phyloP scores from a whole-genome alignment of 2,797 vertebrate species.

The Sphenopsis melanotis region DNA sequence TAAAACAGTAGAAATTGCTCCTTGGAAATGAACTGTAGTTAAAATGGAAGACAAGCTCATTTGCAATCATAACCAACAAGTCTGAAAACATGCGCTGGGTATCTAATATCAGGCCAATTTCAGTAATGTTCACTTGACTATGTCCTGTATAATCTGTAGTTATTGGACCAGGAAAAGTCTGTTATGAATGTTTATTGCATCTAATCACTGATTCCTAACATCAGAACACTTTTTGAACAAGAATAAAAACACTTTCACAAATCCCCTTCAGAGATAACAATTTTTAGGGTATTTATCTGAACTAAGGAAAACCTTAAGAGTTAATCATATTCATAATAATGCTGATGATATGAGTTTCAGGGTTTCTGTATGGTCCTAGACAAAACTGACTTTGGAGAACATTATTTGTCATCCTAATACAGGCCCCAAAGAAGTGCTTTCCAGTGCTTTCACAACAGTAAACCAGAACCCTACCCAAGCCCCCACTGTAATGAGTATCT shows the following conservation, averaged over 20 bases:
- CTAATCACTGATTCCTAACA: background rate
- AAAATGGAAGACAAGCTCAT: constrained; percentile 13
- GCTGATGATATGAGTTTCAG: background rate
- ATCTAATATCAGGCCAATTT: constrained; percentile 7
- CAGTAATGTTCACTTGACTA: background rate
- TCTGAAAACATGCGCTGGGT: background rate
- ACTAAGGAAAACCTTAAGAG: background rate
- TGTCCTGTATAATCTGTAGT: background rate
- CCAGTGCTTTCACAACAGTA: background rate
- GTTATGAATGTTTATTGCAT: background rate
- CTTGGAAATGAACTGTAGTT: constrained; percentile 21
- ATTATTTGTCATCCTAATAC: background rate
- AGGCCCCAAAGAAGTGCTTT: background rate
- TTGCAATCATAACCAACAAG: constrained; percentile 21
- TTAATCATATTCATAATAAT: background rate
- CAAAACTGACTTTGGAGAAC: background rate
- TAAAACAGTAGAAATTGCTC: constrained; percentile 18
- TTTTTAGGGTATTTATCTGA: background rate
- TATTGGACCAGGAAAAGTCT: constrained; percentile 2
- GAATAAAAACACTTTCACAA: background rate
- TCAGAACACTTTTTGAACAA: background rate
- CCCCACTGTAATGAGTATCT: background rate
- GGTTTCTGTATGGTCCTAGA: background rate
- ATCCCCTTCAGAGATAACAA: background rate
- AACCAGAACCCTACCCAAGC: background rate